These are phyloP conservation scores for Pterocles burchelli DNA, from an alignment of 2,113 vertebrate species.

Conservation along the genomic window DNA sequence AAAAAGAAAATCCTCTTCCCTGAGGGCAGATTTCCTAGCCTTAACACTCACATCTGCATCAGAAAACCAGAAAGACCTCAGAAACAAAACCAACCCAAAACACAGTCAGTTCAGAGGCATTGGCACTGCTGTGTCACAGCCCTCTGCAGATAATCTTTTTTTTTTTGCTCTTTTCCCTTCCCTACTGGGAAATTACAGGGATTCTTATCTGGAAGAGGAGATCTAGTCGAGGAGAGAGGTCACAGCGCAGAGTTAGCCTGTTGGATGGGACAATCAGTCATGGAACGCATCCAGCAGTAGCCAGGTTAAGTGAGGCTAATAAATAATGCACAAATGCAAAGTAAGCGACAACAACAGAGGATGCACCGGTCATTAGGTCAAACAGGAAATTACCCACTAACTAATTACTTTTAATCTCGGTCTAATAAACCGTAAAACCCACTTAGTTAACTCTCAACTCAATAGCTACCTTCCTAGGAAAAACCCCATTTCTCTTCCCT, in stretches of 20 bases:
- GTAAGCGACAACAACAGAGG: neutral
- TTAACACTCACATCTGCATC: neutral
- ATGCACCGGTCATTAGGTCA: neutral
- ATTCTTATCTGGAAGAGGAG: neutral
- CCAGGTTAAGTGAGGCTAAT: neutral
- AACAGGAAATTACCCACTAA: conserved; percentile 8
- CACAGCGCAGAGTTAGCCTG: neutral
- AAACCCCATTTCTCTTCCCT: neutral
- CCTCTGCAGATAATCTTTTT: neutral
- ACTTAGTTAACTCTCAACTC: neutral
- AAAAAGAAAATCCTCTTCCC: neutral
- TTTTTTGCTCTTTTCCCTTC: neutral
- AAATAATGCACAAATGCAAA: conserved; percentile 1
- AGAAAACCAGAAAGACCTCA: neutral
- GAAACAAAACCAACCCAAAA: neutral
- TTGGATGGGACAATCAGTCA: neutral
- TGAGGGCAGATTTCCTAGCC: neutral
- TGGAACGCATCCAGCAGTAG: neutral
- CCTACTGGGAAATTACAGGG: neutral
- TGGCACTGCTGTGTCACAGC: neutral
- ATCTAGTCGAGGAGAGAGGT: neutral
- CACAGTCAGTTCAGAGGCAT: neutral
- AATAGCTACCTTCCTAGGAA: neutral
- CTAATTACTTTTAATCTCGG: neutral
- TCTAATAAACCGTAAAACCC: neutral